Percentiles rank a stretch among this genome's conserved stretches.
These are phyloP conservation scores for Acanthurus lineatus DNA, from an alignment of 2,797 vertebrate genomes.

Conservation along the genomic window DNA sequence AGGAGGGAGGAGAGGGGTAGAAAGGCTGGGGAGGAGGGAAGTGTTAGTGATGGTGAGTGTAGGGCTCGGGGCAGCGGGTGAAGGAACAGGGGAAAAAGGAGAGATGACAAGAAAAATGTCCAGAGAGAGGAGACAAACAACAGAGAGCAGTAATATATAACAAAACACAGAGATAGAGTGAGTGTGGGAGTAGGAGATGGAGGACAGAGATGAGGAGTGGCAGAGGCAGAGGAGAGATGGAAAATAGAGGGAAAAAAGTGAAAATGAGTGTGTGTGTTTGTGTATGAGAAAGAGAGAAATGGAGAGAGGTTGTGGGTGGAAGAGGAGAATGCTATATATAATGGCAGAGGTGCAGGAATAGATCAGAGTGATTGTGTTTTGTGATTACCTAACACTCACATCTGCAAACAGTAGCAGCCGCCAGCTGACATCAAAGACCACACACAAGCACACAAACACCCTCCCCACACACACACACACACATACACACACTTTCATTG, in stretches of 20 bases:
- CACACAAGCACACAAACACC: slow-evolving; percentile 41
- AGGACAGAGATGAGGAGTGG: slow-evolving; percentile 80
- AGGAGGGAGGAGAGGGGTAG: slow-evolving; percentile 19
- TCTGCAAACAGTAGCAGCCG: slow-evolving; percentile 73
- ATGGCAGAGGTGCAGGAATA: slow-evolving; percentile 85
- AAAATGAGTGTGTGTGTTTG: slow-evolving; percentile 18
- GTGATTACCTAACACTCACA: slow-evolving; percentile 84
- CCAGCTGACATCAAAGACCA: slow-evolving; percentile 75
- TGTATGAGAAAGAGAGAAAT: slow-evolving; percentile 58
- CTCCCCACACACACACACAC: slow-evolving; percentile 28
- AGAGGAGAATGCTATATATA: slow-evolving; percentile 86
- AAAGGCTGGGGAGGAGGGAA: slow-evolving; percentile 25
- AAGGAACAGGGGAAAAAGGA: slow-evolving; percentile 58
- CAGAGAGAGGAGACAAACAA: slow-evolving; percentile 71
- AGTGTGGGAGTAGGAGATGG: slow-evolving; percentile 80
- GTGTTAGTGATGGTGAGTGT: slow-evolving; percentile 50
- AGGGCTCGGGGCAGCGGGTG: slow-evolving; percentile 61
- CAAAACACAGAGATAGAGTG: slow-evolving; percentile 71
- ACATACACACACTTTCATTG: slow-evolving; percentile 42
- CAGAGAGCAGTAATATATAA: slow-evolving; percentile 71
- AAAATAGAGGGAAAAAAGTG: slow-evolving; percentile 56
- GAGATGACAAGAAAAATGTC: slow-evolving; percentile 76
- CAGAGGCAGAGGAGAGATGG: slow-evolving; percentile 72
- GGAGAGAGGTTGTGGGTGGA: slow-evolving; percentile 83
- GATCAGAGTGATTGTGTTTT: slow-evolving; percentile 85